These are phyloP conservation scores for Penaeus japonicus DNA, from an alignment of 1,140 invertebrate species.

Conservation along the genomic window DNA sequence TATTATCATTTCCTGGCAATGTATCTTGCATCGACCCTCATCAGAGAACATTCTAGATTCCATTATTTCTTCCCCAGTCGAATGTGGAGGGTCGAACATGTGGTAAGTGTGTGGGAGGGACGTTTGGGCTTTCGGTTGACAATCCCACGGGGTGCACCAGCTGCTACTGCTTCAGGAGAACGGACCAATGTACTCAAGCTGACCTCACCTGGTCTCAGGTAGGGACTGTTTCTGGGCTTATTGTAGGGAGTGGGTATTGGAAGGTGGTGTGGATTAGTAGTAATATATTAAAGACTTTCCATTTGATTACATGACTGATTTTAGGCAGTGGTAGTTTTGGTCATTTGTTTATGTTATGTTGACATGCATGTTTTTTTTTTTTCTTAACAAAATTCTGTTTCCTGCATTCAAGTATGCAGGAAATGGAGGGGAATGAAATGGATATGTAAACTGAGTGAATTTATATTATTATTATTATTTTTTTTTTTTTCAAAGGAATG, in stretches of 20 bases:
- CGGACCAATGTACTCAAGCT: slow-evolving; percentile 78
- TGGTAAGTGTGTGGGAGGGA: slow-evolving; percentile 81
- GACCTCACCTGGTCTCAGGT: slow-evolving; percentile 78
- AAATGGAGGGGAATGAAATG: no score
- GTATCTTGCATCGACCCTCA: no score
- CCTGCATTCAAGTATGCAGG: no score
- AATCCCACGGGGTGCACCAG: slow-evolving; percentile 83
- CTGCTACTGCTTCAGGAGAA: slow-evolving; percentile 89
- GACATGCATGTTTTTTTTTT: no score
- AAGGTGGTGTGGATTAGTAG: neutral
- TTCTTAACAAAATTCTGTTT: no score
- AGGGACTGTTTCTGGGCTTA: slow-evolving; percentile 28
- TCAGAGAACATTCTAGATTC: slow-evolving; percentile 8
- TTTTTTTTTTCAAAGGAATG: no score
- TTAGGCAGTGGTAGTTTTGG: neutral
- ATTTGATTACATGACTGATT: neutral
- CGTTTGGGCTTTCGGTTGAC: slow-evolving; percentile 76
- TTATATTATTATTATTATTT: no score
- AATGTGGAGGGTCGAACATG: slow-evolving; percentile 85
- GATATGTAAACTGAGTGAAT: no score
- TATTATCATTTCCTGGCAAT: neutral
- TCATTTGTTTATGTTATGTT: no score
- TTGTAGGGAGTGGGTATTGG: neutral
- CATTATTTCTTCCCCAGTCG: slow-evolving; percentile 65
- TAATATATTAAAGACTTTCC: neutral